Evolutionary conservation across 92 coral and sea anemone species (phyloP).

Genomic region (Diadumene lineata): DNA sequence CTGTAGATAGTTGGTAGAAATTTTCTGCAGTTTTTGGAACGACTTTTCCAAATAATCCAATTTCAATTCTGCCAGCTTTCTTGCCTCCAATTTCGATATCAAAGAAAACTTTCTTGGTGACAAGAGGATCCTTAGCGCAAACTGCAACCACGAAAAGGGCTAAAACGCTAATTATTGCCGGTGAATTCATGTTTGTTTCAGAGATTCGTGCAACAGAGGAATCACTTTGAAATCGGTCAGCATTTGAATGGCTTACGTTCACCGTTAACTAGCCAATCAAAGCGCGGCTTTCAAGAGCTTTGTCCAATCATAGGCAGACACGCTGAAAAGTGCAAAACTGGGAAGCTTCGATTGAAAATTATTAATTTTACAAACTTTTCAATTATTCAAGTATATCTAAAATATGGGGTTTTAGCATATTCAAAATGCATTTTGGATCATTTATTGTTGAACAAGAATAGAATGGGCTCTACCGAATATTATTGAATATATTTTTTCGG

Average conservation of each 20-base stretch:
- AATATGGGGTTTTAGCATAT: too few species aligned
- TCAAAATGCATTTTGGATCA: too few species aligned
- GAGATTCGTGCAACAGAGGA: neutral
- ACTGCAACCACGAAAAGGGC: conserved; percentile 40
- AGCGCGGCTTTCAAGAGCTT: neutral
- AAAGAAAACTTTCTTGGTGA: conserved; percentile 77
- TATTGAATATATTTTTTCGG: too few species aligned
- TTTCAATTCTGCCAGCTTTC: conserved; percentile 74
- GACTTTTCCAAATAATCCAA: conserved; percentile 89
- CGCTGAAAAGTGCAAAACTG: conserved; percentile 5
- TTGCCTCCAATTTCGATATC: conserved; percentile 79
- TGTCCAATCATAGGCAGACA: conserved; percentile 45
- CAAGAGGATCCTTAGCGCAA: conserved; percentile 33
- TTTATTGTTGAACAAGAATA: too few species aligned
- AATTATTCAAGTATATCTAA: neutral
- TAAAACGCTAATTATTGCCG: conserved; percentile 25
- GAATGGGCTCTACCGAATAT: too few species aligned
- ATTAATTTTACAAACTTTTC: neutral
- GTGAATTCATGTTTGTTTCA: conserved; percentile 36
- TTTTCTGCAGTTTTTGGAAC: conserved; percentile 89
- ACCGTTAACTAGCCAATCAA: conserved; percentile 28
- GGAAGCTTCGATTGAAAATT: neutral
- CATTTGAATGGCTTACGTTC: conserved; percentile 26
- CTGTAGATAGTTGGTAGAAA: conserved; percentile 75
- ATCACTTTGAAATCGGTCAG: neutral